phyloP scores from a whole-genome alignment of 2,888 invertebrate species.

The Acrobasis repandana region DNA sequence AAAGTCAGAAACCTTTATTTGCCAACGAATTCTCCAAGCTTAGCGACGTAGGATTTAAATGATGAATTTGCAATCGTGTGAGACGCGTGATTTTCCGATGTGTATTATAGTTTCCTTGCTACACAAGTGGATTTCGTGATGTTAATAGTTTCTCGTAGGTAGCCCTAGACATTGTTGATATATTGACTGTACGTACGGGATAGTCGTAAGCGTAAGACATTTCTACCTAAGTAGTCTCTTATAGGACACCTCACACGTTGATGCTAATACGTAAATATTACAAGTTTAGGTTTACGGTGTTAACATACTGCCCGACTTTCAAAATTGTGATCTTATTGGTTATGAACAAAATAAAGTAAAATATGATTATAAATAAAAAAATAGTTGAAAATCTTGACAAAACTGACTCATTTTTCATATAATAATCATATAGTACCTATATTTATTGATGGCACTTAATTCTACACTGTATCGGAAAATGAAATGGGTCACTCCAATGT shows the following conservation, averaged over 20 bases:
- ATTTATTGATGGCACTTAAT: neutral
- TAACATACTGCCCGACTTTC: too few species aligned
- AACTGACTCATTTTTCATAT: too few species aligned
- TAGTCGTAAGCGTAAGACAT: conserved; percentile 62
- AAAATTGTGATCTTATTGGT: too few species aligned
- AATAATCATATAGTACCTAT: neutral
- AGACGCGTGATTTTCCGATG: conserved; percentile 31
- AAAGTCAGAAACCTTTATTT: neutral
- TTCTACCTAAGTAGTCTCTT: conserved; percentile 72
- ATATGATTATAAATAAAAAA: too few species aligned
- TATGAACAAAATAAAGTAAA: too few species aligned
- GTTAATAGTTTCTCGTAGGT: conserved; percentile 71
- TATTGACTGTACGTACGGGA: conserved; percentile 66
- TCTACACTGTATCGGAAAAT: neutral
- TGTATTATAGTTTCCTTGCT: conserved; percentile 45
- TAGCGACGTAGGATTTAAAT: conserved; percentile 14
- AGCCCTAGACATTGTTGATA: conserved; percentile 74
- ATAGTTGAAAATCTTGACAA: too few species aligned
- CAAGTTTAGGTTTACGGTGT: neutral
- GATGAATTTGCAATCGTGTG: conserved; percentile 48
- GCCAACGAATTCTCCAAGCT: neutral
- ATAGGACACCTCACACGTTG: conserved; percentile 69
- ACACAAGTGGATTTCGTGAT: conserved; percentile 65
- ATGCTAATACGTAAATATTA: conserved; percentile 22
- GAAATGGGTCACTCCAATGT: too few species aligned